A percentile compares a stretch with the other conserved stretches of the same genome.
Conservation (phyloP, 2,797 vertebrate species). For the Botia kubotai region DNA sequence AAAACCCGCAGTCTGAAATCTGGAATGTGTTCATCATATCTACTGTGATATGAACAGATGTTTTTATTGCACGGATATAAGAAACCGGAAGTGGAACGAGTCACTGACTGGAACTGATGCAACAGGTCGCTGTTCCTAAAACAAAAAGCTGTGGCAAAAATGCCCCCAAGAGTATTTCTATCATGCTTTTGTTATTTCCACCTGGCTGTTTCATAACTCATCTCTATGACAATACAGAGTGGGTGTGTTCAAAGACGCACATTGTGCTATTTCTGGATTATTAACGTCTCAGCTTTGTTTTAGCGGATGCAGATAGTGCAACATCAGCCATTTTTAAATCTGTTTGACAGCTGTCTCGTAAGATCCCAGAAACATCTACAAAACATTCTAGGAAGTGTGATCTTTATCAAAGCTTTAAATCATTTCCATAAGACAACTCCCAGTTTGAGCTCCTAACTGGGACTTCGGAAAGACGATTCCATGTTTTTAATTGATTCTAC, state of each 20-base stretch:
- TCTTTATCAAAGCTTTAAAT: conserved; percentile 42
- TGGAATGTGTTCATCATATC: conserved; percentile 53
- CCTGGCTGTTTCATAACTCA: conserved; percentile 48
- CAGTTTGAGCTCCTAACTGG: conserved; percentile 5
- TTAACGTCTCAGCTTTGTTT: conserved; percentile 11
- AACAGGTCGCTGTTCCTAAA: conserved; percentile 40
- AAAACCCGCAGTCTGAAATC: conserved; percentile 44
- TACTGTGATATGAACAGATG: conserved; percentile 57
- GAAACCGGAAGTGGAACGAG: conserved; percentile 54
- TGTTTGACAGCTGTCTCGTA: conserved; percentile 42
- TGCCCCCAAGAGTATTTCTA: conserved; percentile 34
- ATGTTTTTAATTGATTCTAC: conserved; percentile 38
- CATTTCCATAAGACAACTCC: conserved; percentile 17
- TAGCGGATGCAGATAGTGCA: neutral
- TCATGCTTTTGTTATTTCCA: conserved; percentile 38
- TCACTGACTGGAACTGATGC: conserved; percentile 50
- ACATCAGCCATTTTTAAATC: conserved; percentile 30
- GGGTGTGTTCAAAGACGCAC: conserved; percentile 28
- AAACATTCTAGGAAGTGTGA: conserved; percentile 37
- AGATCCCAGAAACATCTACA: conserved; percentile 30
- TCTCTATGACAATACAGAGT: conserved; percentile 35
- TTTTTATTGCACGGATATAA: conserved; percentile 55
- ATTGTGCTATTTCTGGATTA: conserved; percentile 34
- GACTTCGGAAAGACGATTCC: neutral
- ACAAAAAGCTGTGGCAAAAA: conserved; percentile 27